Evolutionary conservation across 1,140 invertebrate species (phyloP), one percentile per base, ranked within the genome.

Genomic region (Drosophila auraria): DNA sequence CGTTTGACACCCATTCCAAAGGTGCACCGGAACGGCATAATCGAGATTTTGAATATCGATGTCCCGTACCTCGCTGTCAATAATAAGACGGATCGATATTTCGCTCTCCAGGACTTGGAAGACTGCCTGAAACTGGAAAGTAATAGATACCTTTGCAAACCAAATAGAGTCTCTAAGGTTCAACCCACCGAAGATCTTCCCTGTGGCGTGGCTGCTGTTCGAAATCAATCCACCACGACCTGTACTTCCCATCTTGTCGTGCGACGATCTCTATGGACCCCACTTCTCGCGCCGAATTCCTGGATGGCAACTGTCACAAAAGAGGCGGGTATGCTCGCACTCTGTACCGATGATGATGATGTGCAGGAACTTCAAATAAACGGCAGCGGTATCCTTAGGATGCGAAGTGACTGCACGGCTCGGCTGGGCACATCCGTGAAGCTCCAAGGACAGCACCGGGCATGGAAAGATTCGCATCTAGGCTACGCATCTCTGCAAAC

Each of bases 1-100:
- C 44, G 14, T n/a, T 30, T 51, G 20, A 61, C 59, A 15, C 14
- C 59, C 27, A 61, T 61, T 23, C 59, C 59, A 23, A 61, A 53
- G n/a, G 17, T 51, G 27, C 54, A 57, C 36, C 8, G 3, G 3
- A 30, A 20, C 17, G 25, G 27, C 42, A 20, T 7, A 25, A 33
- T 61, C 14, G n/a, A 61, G 14, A 27, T 33, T 17, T n/a, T 61
- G 27, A 12, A 33, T 11, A 30, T 20, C 17, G 17, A 51, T 15
- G 14, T 17, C n/a, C 27, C 44, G 0, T 47, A 60, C 15, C 25
- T 60, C 4, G 58, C 40, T 12, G 7, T 60, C 17, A 30, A 45
- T 30, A 25, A 60, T 8, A 17, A 9, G 5, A 23, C 2, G 7
- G 40, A 60, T 11, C 47, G n/a, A 2, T 61, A 61, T 17, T 23